Base-by-base conservation (phyloP, 2,797 vertebrate genomes). In the Staurois parvus region DNA sequence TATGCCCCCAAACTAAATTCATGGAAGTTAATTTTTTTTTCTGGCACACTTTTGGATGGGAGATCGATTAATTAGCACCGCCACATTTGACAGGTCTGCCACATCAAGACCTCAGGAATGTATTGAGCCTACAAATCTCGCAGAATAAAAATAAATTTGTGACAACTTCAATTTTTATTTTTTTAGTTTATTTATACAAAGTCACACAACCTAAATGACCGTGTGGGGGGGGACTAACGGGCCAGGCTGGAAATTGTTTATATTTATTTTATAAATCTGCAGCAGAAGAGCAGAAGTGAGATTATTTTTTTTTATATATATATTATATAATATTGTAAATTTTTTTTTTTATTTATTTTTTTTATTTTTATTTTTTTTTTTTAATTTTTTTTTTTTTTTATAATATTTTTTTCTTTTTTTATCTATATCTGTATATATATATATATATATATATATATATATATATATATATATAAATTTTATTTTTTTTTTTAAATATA, bases 111-210 rank as follows among this genome's bases (percentile, higher is more conserved):
- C n/a, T 64, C 24, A 64, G 59, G 59, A 64, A 64, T 26, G 21
- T 64, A 64, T 64, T 64, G 59, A 64, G 12, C 59, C 59, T 26
- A 8, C 59, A 24, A 24, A 8, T 24, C 59, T 24, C 9, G 59
- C 59, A 26, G 21, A 64, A 24, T 64, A 64, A 24, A 64, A 64
- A 64, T 64, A 64, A 64, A 64, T 64, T 26, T n/a, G 4, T 64
- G 59, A 64, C 59, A 64, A 26, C 59, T 64, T 26, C 59, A 64
- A 64, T n/a, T n/a, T n/a, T n/a, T n/a, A n/a, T n/a, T n/a, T n/a
- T n/a, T n/a, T 64, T 24, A 64, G 59, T 64, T n/a, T 64, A 64
- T 64, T 64, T 64, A 64, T 64, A 64, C 59, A 64, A 26, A 26
- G 12, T 52, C 19, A 17, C 59, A 9, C 59, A 26, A 26, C 59